phyloP scores from a whole-genome alignment of 2,113 vertebrate species.

The Planiliza haematocheilus region DNA sequence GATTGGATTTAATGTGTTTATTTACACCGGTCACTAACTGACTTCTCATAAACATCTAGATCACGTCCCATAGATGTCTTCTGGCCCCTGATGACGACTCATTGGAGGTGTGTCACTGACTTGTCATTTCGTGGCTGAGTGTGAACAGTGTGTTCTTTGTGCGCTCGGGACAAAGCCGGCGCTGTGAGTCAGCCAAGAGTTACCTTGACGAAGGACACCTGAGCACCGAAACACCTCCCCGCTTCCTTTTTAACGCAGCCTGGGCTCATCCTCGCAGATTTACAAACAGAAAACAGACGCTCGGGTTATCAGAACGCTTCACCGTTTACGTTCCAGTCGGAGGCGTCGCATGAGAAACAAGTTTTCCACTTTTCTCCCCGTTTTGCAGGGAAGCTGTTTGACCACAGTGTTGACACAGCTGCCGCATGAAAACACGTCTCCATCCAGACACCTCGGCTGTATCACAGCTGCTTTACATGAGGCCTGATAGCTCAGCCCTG shows the following conservation, averaged over 20 bases:
- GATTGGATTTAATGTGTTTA: too few relatives aligned
- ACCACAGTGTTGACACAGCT: slow-evolving; percentile 56
- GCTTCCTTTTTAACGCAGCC: background rate
- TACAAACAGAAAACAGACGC: too few relatives aligned
- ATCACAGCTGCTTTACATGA: slow-evolving; percentile 10
- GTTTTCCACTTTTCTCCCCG: background rate
- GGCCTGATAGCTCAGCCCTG: background rate
- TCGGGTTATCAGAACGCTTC: background rate
- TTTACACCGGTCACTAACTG: background rate
- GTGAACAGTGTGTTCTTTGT: slow-evolving; percentile 80
- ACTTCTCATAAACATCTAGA: background rate
- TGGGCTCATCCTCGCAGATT: slow-evolving; percentile 37
- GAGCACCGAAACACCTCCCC: slow-evolving; percentile 51
- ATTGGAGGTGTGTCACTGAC: slow-evolving; percentile 42
- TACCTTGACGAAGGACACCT: slow-evolving; percentile 72
- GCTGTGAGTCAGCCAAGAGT: slow-evolving; percentile 68
- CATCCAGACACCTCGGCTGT: background rate
- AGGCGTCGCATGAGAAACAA: background rate
- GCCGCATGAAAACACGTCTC: background rate
- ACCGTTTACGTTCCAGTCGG: too few relatives aligned
- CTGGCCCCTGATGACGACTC: background rate
- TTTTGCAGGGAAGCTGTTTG: slow-evolving; percentile 33
- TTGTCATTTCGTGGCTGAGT: slow-evolving; percentile 44
- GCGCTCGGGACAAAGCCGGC: slow-evolving; percentile 73
- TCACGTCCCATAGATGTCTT: background rate